These are phyloP conservation scores for Lemur catta DNA, from an alignment of 2,797 vertebrate species.

Conservation along the genomic window DNA sequence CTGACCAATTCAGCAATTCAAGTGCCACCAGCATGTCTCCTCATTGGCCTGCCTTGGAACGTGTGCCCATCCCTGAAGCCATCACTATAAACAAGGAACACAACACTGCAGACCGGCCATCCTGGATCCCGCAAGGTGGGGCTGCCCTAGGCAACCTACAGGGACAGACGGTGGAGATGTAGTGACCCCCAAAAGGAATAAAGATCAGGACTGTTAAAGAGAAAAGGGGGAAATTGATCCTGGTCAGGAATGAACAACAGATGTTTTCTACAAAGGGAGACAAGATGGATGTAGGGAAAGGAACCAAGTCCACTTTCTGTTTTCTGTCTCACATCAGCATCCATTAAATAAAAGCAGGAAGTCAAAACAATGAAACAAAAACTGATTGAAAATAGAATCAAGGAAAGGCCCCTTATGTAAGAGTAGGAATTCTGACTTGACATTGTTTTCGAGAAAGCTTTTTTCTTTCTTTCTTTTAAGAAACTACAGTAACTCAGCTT, in stretches of 20 bases:
- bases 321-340: constrained; percentile 50
- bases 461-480: neutral
- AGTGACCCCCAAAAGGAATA: neutral
- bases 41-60: neutral
- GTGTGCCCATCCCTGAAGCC: too few relatives aligned
- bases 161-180: neutral
- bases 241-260: constrained; percentile 58
- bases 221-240: neutral
- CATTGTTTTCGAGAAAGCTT: constrained; percentile 38
- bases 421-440: constrained; percentile 15
- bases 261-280: constrained; percentile 53
- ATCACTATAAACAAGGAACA: neutral
- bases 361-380: constrained; percentile 40
- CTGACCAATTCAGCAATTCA: neutral
- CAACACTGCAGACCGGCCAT: neutral
- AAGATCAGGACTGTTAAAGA: neutral
- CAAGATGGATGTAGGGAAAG: constrained; percentile 48
- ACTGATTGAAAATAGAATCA: neutral
- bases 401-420: neutral
- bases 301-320: constrained; percentile 49
- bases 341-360: constrained; percentile 53
- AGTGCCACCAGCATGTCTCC: neutral
- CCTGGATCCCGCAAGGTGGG: neutral
- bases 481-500: constrained; percentile 65
- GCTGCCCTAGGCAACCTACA: neutral